Evolutionary conservation across 23 tunicate genomes (phyloP).

Genomic region (Aplidium turbinatum): DNA sequence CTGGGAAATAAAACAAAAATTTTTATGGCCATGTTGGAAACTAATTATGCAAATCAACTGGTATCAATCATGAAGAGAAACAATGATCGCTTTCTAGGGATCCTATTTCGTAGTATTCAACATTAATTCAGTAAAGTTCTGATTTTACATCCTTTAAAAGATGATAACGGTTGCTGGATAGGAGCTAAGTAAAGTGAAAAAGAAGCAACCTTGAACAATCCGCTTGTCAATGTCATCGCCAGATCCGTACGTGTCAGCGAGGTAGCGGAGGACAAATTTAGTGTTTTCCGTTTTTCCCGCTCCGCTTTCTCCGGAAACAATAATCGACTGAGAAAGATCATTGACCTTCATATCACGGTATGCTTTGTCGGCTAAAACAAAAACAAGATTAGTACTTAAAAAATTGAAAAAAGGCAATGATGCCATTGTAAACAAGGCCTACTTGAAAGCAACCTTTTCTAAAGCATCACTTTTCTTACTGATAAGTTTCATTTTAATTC

Average conservation of each 20-base stretch:
- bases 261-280: slow-evolving; percentile 80
- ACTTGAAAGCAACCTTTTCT: no score
- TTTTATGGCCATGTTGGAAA: neutral
- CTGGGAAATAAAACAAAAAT: slow-evolving; percentile 27
- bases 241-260: slow-evolving; percentile 88
- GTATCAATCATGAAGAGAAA: no score
- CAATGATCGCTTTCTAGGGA: neutral
- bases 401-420: no score
- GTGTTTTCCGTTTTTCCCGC: slow-evolving; percentile 99
- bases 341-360: slow-evolving; percentile 91
- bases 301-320: slow-evolving; percentile 94
- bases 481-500: no score
- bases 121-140: neutral
- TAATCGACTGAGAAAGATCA: slow-evolving; percentile 72
- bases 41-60: neutral
- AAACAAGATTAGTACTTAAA: no score
- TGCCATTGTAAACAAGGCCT: no score
- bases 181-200: no score
- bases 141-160: neutral
- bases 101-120: neutral
- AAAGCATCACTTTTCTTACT: no score
- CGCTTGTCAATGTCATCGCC: slow-evolving; percentile 85
- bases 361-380: slow-evolving; percentile 88
- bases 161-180: no score
- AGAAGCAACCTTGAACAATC: slow-evolving; percentile 73